phyloP scores from a whole-genome alignment of 2,113 vertebrate species.

The Pantherophis guttatus region DNA sequence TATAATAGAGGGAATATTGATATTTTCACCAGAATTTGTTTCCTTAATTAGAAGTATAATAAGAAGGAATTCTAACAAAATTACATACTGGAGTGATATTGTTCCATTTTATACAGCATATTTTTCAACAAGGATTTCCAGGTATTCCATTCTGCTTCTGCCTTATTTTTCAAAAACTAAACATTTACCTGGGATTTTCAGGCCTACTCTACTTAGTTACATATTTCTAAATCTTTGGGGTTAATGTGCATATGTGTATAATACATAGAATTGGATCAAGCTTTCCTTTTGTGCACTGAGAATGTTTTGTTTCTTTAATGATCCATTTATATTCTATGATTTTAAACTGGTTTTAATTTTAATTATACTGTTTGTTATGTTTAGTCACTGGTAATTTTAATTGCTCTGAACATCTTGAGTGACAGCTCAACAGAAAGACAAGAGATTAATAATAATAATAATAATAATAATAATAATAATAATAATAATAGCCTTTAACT shows the following conservation, averaged over 20 bases:
- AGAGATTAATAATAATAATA: neutral
- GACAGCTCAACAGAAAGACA: neutral
- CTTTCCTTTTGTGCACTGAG: neutral
- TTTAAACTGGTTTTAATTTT: neutral
- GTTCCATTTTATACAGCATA: neutral
- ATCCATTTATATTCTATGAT: neutral
- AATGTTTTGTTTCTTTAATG: neutral
- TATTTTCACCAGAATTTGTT: neutral
- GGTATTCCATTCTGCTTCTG: neutral
- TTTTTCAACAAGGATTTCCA: neutral
- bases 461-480: too few species aligned
- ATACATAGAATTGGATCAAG: neutral
- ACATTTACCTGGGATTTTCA: neutral
- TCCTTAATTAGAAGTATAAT: neutral
- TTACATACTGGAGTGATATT: neutral
- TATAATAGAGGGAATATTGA: too few species aligned
- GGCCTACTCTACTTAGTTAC: neutral
- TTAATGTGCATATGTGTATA: neutral
- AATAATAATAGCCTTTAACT: neutral
- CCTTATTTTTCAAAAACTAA: neutral
- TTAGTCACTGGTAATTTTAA: neutral
- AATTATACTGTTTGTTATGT: neutral
- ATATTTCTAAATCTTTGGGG: neutral
- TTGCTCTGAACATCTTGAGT: neutral
- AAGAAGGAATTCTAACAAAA: neutral